Conservation (phyloP, 2,113 vertebrate species). For the Chaenocephalus aceratus region DNA sequence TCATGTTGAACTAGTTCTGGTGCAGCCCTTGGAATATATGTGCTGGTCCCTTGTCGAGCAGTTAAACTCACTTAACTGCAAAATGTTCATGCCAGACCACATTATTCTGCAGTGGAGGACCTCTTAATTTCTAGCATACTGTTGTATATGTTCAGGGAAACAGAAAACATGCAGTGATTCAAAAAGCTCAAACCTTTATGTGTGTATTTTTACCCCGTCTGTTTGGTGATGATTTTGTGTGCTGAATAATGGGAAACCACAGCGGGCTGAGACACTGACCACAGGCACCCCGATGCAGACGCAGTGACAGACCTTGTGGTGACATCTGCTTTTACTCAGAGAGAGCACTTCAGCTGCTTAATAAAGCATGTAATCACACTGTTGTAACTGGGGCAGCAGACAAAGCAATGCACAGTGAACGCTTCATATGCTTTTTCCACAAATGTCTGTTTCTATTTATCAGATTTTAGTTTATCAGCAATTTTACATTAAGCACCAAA, state of each 20-base stretch:
- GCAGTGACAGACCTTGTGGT: conserved; percentile 80
- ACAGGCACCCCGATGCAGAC: conserved; percentile 76
- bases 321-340: conserved; percentile 85
- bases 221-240: conserved; percentile 45
- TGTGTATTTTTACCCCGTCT: conserved; percentile 19
- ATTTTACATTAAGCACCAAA: conserved; percentile 59
- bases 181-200: conserved; percentile 1
- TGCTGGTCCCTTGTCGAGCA: neutral
- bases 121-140: conserved; percentile 27
- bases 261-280: conserved; percentile 71
- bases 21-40: neutral
- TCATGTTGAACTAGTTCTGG: neutral
- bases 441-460: conserved; percentile 70
- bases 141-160: conserved; percentile 25
- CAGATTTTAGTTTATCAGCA: conserved; percentile 57
- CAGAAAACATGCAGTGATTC: conserved; percentile 6
- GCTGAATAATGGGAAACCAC: conserved; percentile 60
- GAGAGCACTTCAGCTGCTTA: conserved; percentile 81
- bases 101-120: conserved; percentile 7
- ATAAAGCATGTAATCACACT: conserved; percentile 83
- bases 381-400: conserved; percentile 72
- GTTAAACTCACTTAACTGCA: conserved; percentile 1
- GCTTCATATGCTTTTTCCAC: conserved; percentile 11
- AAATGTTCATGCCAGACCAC: neutral
- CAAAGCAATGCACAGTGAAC: conserved; percentile 46